phyloP scores from a whole-genome alignment of 2,888 invertebrate species.

The Eutolmus rufibarbis region DNA sequence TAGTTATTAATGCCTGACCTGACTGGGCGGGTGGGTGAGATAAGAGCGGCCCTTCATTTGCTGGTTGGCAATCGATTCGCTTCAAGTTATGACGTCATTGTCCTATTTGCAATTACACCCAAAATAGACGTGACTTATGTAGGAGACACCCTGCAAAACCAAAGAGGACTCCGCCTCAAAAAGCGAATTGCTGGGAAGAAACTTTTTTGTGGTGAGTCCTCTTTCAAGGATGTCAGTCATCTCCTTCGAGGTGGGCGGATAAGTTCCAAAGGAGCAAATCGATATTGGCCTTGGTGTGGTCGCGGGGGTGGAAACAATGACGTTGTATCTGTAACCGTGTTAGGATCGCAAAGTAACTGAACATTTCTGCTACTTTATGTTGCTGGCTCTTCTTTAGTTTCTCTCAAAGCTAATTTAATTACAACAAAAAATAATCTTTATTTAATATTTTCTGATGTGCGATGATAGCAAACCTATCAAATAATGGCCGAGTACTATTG shows the following conservation, averaged over 20 bases:
- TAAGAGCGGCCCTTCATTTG: background rate
- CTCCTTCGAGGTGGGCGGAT: background rate
- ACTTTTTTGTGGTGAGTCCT: background rate
- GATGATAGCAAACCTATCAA: too few relatives aligned
- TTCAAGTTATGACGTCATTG: background rate
- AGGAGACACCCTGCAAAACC: background rate
- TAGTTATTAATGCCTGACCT: background rate
- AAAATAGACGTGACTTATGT: background rate
- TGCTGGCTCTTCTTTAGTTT: background rate
- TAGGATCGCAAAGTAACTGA: background rate
- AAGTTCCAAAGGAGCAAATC: background rate
- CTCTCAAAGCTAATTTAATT: background rate
- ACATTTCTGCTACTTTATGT: background rate
- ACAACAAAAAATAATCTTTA: background rate
- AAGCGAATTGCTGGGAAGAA: background rate
- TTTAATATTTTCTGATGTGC: background rate
- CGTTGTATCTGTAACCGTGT: background rate
- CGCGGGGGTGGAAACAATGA: background rate
- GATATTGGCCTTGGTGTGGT: background rate
- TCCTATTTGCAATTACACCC: background rate
- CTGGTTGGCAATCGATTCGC: background rate
- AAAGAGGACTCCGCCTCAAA: background rate
- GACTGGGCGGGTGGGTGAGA: background rate
- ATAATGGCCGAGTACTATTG: background rate
- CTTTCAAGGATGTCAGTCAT: background rate